These are phyloP conservation scores for Glossophaga mutica DNA, from an alignment of 2,797 vertebrate genomes.

Conservation along the genomic window DNA sequence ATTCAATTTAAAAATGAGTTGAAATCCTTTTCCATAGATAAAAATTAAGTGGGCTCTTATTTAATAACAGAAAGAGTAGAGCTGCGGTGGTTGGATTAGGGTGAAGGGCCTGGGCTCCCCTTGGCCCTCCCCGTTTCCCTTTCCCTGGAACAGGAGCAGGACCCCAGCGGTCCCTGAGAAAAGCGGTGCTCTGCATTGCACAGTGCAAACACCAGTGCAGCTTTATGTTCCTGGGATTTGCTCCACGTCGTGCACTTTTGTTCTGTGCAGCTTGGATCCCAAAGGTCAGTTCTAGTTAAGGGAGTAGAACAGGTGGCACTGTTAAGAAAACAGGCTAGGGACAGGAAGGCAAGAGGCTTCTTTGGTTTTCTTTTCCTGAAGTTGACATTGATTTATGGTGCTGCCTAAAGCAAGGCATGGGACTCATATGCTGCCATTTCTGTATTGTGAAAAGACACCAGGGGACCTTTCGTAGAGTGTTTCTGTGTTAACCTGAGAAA, in stretches of 20 bases:
- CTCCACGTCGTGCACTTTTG: neutral
- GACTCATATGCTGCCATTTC: neutral
- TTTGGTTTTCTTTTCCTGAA: constrained; percentile 31
- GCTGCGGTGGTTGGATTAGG: no score
- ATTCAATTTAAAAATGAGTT: neutral
- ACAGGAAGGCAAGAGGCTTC: neutral
- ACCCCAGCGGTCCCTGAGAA: neutral
- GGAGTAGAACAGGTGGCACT: neutral
- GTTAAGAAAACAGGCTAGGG: constrained; percentile 29
- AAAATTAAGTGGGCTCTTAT: neutral
- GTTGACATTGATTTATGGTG: constrained; percentile 63
- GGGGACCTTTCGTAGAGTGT: neutral
- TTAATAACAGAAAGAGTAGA: neutral
- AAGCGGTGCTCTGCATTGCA: neutral
- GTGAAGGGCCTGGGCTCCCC: neutral
- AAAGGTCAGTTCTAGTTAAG: neutral
- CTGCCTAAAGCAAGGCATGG: constrained; percentile 10
- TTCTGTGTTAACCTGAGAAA: constrained; percentile 27
- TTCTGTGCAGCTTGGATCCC: neutral
- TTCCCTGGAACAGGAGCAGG: fast-evolving
- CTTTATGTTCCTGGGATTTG: neutral
- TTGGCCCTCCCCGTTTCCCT: fast-evolving
- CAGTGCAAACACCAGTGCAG: neutral
- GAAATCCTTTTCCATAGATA: neutral
- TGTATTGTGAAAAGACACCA: constrained; percentile 2